Percentiles rank a stretch among this genome's conserved stretches.
phyloP scores from a whole-genome alignment of 2,888 invertebrate genomes.

The Syritta pipiens region DNA sequence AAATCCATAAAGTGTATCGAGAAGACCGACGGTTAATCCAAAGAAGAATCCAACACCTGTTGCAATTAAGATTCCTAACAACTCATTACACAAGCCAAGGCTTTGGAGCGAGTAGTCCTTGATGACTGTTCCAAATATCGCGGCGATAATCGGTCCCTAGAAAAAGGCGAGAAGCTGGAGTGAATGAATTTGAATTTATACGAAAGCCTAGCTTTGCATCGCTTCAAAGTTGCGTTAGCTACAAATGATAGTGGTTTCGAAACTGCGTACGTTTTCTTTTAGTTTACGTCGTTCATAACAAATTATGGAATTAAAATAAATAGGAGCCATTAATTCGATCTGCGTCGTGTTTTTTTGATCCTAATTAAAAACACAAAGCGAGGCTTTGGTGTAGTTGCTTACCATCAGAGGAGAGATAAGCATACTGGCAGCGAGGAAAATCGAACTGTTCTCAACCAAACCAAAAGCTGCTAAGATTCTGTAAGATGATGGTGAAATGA shows the following conservation, averaged over 20 bases:
- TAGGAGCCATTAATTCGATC: no score
- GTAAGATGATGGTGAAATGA: no score
- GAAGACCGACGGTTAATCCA: conserved; percentile 82
- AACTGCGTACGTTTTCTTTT: no score
- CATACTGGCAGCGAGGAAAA: conserved; percentile 89
- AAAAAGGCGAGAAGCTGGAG: no score
- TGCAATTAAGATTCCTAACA: conserved; percentile 84
- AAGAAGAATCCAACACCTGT: conserved; percentile 85
- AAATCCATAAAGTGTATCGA: conserved; percentile 82
- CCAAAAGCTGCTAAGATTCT: conserved; percentile 87
- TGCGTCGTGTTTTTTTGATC: no score
- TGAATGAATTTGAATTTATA: neutral
- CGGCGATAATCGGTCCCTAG: conserved; percentile 88
- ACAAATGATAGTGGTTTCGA: no score
- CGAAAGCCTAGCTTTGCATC: no score
- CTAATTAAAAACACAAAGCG: no score
- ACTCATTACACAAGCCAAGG: conserved; percentile 84
- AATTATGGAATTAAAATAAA: no score
- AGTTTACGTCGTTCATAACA: no score
- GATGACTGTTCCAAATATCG: conserved; percentile 87
- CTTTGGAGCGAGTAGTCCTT: conserved; percentile 83
- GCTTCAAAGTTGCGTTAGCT: no score
- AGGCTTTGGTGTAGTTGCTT: no score
- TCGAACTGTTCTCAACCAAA: conserved; percentile 86
- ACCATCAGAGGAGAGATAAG: conserved; percentile 90